Conservation (phyloP, 2,888 invertebrate species). For the Melanotus villosus region DNA sequence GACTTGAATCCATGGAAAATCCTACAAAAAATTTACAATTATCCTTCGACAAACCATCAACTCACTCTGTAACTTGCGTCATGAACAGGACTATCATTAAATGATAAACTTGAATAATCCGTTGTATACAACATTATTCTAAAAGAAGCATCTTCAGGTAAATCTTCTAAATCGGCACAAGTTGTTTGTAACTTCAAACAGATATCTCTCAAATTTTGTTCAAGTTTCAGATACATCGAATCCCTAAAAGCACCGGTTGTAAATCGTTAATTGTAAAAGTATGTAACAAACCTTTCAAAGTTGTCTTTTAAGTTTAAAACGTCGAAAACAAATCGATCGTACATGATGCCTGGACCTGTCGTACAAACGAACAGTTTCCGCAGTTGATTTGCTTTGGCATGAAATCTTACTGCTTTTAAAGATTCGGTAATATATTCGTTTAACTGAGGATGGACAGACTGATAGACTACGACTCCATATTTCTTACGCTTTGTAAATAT, state of each 20-base stretch:
- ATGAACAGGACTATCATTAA: slow-evolving; percentile 71
- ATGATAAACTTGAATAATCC: slow-evolving; percentile 72
- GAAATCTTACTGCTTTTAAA: slow-evolving; percentile 70
- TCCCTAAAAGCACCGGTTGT: slow-evolving; percentile 64
- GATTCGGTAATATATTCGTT: slow-evolving; percentile 75
- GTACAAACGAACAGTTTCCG: slow-evolving; percentile 70
- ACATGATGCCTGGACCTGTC: slow-evolving; percentile 63
- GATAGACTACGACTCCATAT: slow-evolving; percentile 74
- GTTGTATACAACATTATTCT: slow-evolving; percentile 74
- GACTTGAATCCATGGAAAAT: slow-evolving; percentile 70
- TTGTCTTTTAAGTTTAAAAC: slow-evolving; percentile 59
- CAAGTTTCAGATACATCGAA: slow-evolving; percentile 74
- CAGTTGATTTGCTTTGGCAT: slow-evolving; percentile 70
- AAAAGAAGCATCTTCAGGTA: slow-evolving; percentile 74
- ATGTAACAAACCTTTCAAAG: slow-evolving; percentile 55
- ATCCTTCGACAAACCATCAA: not conserved
- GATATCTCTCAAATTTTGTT: slow-evolving; percentile 75
- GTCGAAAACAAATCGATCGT: slow-evolving; percentile 70
- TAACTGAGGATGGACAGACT: slow-evolving; percentile 76
- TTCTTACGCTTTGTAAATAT: slow-evolving; percentile 76
- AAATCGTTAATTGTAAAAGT: not conserved
- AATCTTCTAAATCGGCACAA: slow-evolving; percentile 68
- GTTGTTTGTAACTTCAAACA: slow-evolving; percentile 73
- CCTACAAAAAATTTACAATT: slow-evolving; percentile 52
- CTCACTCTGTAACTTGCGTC: slow-evolving; percentile 59